Conservation (phyloP, 2,888 invertebrate genomes). For the Sycophila texana region DNA sequence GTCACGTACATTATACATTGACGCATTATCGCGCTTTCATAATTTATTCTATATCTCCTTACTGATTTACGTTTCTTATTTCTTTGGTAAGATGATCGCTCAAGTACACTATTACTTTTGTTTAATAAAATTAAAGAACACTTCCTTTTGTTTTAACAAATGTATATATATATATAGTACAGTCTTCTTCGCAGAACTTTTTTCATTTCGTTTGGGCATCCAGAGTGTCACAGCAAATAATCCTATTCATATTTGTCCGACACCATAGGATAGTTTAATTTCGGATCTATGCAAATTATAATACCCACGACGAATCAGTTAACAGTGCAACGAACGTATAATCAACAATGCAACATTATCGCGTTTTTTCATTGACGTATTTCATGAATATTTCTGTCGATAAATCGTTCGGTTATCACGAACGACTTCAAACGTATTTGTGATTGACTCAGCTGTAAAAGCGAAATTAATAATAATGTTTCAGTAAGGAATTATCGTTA, state of each 20-base stretch:
- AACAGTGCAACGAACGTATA: neutral
- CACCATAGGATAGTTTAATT: neutral
- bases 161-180: slow-evolving; percentile 28
- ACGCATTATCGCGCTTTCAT: neutral
- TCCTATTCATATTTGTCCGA: neutral
- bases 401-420: neutral
- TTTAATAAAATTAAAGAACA: slow-evolving; percentile 45
- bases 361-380: neutral
- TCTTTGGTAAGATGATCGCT: slow-evolving; percentile 54
- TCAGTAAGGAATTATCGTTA: neutral
- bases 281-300: neutral
- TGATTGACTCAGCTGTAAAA: too few relatives aligned
- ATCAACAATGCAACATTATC: neutral
- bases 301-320: neutral
- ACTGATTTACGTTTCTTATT: slow-evolving; percentile 39
- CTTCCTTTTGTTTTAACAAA: slow-evolving; percentile 29
- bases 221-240: neutral
- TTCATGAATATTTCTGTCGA: neutral
- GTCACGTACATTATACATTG: neutral
- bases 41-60: slow-evolving; percentile 35
- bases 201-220: neutral
- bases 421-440: neutral
- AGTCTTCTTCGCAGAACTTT: slow-evolving; percentile 45
- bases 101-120: slow-evolving; percentile 42
- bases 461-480: neutral